Conservation (phyloP, 2,888 invertebrate species). For the Petrolisthes cinctipes region DNA sequence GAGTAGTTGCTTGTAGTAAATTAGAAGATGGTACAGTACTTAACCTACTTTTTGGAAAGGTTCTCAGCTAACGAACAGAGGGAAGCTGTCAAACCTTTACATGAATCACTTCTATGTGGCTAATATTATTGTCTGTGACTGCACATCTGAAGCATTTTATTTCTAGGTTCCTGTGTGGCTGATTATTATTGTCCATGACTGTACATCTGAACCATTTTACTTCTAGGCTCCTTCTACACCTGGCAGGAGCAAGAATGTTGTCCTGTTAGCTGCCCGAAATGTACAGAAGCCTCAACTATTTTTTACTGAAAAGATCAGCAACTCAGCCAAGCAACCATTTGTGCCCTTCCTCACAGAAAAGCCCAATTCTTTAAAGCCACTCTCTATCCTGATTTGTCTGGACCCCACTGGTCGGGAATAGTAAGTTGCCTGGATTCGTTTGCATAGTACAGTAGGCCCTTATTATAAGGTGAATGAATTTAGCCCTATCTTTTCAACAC, state of each 20-base stretch:
- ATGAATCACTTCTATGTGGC: too few species aligned
- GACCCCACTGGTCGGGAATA: conserved; percentile 74
- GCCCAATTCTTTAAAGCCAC: conserved; percentile 86
- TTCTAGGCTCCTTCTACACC: conserved; percentile 63
- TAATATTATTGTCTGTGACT: not conserved
- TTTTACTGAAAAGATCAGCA: conserved; percentile 83
- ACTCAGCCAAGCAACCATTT: conserved; percentile 81
- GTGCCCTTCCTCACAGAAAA: conserved; percentile 86
- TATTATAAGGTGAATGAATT: not conserved
- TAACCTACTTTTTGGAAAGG: too few species aligned
- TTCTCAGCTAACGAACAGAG: too few species aligned
- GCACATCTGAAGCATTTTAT: not conserved
- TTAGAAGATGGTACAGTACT: too few species aligned
- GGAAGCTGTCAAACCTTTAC: too few species aligned
- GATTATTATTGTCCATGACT: too few species aligned
- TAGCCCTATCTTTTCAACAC: conserved; percentile 1
- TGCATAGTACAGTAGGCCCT: too few species aligned
- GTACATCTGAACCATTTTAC: too few species aligned
- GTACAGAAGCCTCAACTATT: conserved; percentile 80
- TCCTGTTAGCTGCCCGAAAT: conserved; percentile 64
- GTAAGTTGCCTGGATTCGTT: conserved; percentile 45
- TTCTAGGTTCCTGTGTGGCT: not conserved
- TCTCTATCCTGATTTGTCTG: conserved; percentile 80
- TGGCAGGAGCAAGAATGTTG: conserved; percentile 67
- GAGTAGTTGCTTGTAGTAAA: too few species aligned